phyloP scores from a whole-genome alignment of 2,113 vertebrate genomes.

The Grammomys dolichurus region DNA sequence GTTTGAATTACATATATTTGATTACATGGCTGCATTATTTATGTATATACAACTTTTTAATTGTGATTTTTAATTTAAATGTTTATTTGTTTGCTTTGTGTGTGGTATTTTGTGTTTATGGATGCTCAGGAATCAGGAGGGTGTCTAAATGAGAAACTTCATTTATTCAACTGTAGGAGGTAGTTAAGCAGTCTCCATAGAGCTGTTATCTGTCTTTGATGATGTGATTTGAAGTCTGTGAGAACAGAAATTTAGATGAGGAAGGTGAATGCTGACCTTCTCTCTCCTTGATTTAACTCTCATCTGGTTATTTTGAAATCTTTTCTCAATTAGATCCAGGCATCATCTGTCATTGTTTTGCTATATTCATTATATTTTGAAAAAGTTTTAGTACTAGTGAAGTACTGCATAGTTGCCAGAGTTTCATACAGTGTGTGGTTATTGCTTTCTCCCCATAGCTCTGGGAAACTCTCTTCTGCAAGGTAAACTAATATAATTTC shows the following conservation, averaged over 20 bases:
- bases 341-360: not conserved
- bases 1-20: not conserved
- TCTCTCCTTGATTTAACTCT: not conserved
- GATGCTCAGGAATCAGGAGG: too few species aligned
- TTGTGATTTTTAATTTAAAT: not conserved
- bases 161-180: not conserved
- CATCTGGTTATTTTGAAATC: not conserved
- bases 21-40: not conserved
- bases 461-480: not conserved
- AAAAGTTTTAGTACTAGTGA: not conserved
- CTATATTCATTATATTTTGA: not conserved
- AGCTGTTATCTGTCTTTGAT: not conserved
- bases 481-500: not conserved
- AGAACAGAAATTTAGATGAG: not conserved
- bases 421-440: not conserved
- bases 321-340: not conserved
- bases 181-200: not conserved
- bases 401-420: not conserved
- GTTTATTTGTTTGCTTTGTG: not conserved
- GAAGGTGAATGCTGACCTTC: not conserved
- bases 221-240: not conserved
- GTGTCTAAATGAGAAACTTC: not conserved
- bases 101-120: not conserved
- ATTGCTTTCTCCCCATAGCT: not conserved
- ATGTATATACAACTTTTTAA: not conserved